Evolutionary conservation across 35 echinoderm and acorn worm species (phyloP).

Genomic region (Anneissia japonica): DNA sequence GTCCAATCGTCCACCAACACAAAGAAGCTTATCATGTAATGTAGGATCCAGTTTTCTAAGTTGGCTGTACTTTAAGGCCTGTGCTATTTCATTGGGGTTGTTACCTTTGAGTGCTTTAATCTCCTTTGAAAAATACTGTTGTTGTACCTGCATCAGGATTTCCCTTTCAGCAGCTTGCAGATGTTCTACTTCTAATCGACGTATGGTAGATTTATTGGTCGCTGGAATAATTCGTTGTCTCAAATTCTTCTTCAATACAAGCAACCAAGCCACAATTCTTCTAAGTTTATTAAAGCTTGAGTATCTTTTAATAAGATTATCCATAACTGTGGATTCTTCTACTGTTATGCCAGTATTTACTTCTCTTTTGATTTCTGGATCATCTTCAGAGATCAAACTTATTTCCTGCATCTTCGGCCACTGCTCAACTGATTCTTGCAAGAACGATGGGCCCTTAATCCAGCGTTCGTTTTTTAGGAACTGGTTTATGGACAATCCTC

Average conservation of each 20-base stretch:
- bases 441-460: not conserved
- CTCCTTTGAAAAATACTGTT: conserved; percentile 6
- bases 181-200: too few relatives aligned
- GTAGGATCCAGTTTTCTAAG: not conserved
- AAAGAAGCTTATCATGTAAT: not conserved
- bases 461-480: not conserved
- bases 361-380: not conserved
- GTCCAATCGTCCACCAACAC: not conserved
- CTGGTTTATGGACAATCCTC: not conserved
- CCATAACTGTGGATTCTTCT: not conserved
- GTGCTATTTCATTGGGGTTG: not conserved
- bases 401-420: not conserved
- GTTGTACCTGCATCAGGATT: conserved; percentile 29
- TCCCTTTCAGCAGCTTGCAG: conserved; percentile 15
- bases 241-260: not conserved
- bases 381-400: not conserved
- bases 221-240: not conserved
- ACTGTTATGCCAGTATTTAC: not conserved
- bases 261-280: not conserved
- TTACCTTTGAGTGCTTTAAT: not conserved
- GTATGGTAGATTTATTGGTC: too few relatives aligned
- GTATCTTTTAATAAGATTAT: not conserved
- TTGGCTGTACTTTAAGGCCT: not conserved
- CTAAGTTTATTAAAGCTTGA: not conserved
- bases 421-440: not conserved